These are phyloP conservation scores for Grammomys surdaster DNA, from an alignment of 2,113 vertebrate species.

Conservation along the genomic window DNA sequence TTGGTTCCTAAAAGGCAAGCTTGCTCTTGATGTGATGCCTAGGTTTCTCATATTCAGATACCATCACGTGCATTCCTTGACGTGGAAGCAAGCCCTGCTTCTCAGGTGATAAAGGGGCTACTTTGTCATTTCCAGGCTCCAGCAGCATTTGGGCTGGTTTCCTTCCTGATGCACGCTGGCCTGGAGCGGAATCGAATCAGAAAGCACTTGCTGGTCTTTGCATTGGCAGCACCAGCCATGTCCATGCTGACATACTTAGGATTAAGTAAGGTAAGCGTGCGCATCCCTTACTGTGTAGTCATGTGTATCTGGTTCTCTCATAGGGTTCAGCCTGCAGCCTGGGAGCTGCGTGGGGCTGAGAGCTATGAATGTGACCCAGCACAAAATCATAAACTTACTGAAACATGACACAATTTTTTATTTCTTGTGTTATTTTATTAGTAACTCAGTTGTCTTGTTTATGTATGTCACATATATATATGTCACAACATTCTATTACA, in stretches of 20 bases:
- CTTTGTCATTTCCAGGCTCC: slow-evolving; percentile 90
- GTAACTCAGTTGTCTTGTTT: not conserved
- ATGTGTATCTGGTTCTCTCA: not conserved
- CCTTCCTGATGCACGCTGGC: slow-evolving; percentile 98
- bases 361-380: not conserved
- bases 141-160: slow-evolving; percentile 98
- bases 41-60: not conserved
- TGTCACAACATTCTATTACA: not conserved
- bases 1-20: slow-evolving; percentile 34
- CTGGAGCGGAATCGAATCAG: slow-evolving; percentile 98
- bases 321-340: not conserved
- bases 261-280: slow-evolving; percentile 93
- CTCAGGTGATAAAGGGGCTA: not conserved
- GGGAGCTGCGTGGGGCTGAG: not conserved
- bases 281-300: not conserved
- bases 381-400: not conserved
- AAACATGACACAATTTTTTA: not conserved
- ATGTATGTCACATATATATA: not conserved
- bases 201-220: slow-evolving; percentile 97
- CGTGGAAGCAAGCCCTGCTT: not conserved
- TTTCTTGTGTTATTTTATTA: not conserved
- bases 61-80: not conserved
- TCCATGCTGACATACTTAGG: slow-evolving; percentile 97
- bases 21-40: not conserved
- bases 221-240: slow-evolving; percentile 95